phyloP scores from a whole-genome alignment of 2,888 invertebrate species.

The Xestia rhomboidea region DNA sequence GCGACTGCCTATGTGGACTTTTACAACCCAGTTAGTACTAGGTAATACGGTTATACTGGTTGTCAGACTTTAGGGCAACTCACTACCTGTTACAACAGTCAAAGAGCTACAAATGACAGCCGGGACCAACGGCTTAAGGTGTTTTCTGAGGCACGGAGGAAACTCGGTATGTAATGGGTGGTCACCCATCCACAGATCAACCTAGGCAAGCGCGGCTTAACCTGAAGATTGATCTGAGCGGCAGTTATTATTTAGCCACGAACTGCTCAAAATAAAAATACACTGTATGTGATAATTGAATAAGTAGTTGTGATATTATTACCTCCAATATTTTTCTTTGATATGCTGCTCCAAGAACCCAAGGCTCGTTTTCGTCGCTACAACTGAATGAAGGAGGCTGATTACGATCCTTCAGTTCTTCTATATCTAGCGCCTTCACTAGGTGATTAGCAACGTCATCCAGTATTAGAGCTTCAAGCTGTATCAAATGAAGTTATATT shows the following conservation, averaged over 20 bases:
- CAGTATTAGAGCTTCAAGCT: constrained; percentile 84
- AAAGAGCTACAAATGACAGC: no score
- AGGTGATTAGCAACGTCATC: constrained; percentile 85
- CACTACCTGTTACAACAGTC: not conserved
- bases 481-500: constrained; percentile 4
- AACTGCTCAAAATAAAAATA: no score
- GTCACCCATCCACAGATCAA: no score
- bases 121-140: no score
- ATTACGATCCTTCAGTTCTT: constrained; percentile 45
- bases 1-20: no score
- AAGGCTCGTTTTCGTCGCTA: constrained; percentile 72
- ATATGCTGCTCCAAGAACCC: constrained; percentile 80
- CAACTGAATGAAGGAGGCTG: constrained; percentile 74
- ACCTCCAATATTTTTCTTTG: constrained; percentile 83
- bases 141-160: no score
- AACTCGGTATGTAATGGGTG: no score
- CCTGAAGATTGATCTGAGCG: no score
- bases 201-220: no score
- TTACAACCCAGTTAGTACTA: no score
- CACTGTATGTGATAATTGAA: no score
- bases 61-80: not conserved
- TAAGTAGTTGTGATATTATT: not conserved
- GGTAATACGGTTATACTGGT: not conserved
- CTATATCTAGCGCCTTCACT: constrained; percentile 75
- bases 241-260: no score